Conservation (phyloP, 2,113 vertebrate genomes). For the Carassius carassius region DNA sequence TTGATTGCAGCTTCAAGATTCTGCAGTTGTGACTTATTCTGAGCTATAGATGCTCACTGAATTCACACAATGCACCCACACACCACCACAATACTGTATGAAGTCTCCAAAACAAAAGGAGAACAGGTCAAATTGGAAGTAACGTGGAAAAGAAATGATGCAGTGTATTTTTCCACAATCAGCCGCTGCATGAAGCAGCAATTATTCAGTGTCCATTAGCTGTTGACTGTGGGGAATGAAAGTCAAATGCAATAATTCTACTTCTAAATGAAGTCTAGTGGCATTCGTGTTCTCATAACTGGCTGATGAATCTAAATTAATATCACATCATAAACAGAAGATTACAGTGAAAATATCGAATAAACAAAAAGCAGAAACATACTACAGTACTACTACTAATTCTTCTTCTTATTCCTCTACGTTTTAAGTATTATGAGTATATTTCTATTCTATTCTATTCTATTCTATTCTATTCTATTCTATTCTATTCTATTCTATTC, state of each 20-base stretch:
- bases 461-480: too few relatives aligned
- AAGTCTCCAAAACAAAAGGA: slow-evolving; percentile 3
- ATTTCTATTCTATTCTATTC: neutral
- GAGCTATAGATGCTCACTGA: neutral
- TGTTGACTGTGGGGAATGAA: slow-evolving; percentile 12
- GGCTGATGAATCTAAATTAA: neutral
- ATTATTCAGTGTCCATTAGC: slow-evolving; percentile 85
- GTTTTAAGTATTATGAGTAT: neutral
- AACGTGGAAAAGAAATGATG: slow-evolving; percentile 51
- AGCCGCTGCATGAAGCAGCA: slow-evolving; percentile 89
- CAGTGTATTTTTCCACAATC: slow-evolving; percentile 94
- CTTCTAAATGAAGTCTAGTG: slow-evolving; percentile 85
- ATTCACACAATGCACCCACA: neutral
- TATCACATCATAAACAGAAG: neutral
- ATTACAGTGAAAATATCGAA: neutral
- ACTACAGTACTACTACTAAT: too few relatives aligned
- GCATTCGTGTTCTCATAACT: slow-evolving; percentile 61
- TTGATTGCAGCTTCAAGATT: neutral
- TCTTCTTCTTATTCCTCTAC: too few relatives aligned
- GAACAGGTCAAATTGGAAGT: neutral
- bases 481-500: too few relatives aligned
- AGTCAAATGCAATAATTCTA: slow-evolving; percentile 89
- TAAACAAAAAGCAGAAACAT: neutral
- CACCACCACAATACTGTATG: slow-evolving; percentile 4
- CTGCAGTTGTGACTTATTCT: neutral